Evolutionary conservation across 2,113 vertebrate genomes (phyloP).

Genomic region (Entomyzon cyanotis): DNA sequence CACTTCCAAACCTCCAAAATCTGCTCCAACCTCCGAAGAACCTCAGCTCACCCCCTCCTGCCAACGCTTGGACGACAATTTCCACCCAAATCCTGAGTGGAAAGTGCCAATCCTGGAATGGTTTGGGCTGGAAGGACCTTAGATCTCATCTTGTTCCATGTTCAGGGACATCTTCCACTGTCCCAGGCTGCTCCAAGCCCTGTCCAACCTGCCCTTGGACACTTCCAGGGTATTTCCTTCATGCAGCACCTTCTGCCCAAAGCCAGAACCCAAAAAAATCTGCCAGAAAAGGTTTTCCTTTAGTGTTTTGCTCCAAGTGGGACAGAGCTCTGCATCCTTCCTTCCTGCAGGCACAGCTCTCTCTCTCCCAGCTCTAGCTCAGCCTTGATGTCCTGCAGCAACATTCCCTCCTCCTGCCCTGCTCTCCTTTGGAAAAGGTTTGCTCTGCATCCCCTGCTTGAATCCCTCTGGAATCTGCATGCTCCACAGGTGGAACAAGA

Average conservation of each 20-base stretch:
- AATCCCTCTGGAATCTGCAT: no score
- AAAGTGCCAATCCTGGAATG: background rate
- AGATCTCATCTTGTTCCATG: background rate
- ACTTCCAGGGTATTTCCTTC: background rate
- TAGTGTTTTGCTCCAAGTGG: no score
- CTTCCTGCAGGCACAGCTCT: background rate
- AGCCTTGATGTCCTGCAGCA: background rate
- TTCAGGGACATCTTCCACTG: background rate
- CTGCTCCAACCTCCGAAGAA: background rate
- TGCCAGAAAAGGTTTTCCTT: fast-evolving
- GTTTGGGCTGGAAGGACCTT: background rate
- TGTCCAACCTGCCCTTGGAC: fast-evolving
- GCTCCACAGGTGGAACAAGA: background rate
- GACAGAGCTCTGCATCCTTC: background rate
- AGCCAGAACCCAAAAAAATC: fast-evolving
- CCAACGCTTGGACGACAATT: fast-evolving
- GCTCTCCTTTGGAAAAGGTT: fast-evolving
- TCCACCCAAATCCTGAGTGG: fast-evolving
- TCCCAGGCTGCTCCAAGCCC: background rate
- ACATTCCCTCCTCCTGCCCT: background rate
- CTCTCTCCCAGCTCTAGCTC: background rate
- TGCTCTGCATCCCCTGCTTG: background rate
- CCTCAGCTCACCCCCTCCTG: fast-evolving
- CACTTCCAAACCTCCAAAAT: fast-evolving
- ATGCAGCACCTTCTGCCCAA: background rate